Percentiles rank a stretch among this genome's conserved stretches.
These are phyloP conservation scores for Argopecten irradians DNA, from an alignment of 1,140 invertebrate genomes.

Conservation along the genomic window DNA sequence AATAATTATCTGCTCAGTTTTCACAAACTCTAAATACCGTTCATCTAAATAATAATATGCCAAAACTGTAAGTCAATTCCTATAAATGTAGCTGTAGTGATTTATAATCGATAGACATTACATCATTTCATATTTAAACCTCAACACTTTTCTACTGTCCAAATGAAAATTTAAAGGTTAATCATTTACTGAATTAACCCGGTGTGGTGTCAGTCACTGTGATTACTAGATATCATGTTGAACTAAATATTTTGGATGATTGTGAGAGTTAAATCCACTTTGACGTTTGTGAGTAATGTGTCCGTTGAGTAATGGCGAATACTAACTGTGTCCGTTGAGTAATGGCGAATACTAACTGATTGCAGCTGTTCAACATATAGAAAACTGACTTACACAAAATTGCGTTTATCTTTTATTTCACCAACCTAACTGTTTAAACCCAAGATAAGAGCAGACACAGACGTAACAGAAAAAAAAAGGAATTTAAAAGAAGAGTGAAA, in stretches of 20 bases:
- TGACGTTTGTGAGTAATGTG: not conserved
- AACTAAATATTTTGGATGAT: not conserved
- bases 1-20: no score
- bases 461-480: not conserved
- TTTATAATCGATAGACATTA: no score
- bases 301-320: not conserved
- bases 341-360: not conserved
- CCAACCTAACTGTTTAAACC: not conserved
- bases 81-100: no score
- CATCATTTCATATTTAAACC: no score
- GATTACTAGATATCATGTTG: not conserved
- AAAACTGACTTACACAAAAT: not conserved
- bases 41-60: no score
- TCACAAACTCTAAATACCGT: no score
- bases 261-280: not conserved
- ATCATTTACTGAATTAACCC: not conserved
- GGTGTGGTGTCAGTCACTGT: not conserved
- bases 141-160: no score
- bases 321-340: slow-evolving; percentile 3
- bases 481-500: not conserved
- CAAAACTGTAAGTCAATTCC: no score
- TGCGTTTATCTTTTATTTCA: not conserved
- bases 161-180: not conserved
- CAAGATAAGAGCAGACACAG: not conserved
- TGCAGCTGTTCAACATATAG: not conserved